Conservation (phyloP, 2,888 invertebrate species). For the Diarsia dahlii region DNA sequence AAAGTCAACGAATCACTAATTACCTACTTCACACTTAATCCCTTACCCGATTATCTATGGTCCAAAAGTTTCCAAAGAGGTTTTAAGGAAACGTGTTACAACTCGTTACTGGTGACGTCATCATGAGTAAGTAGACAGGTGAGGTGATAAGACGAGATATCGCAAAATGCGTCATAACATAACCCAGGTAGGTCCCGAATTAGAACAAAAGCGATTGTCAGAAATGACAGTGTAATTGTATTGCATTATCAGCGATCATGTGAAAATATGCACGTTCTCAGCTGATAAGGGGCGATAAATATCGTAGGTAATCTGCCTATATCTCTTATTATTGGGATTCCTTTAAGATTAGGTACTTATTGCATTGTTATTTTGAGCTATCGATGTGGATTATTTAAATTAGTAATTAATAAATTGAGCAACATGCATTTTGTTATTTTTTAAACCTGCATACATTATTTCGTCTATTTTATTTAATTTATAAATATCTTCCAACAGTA, state of each 20-base stretch:
- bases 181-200: conserved; percentile 73
- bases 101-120: conserved; percentile 77
- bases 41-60: conserved; percentile 18
- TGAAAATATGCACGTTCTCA: conserved; percentile 57
- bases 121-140: conserved; percentile 77
- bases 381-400: conserved; percentile 13
- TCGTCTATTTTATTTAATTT: not conserved
- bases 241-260: conserved; percentile 56
- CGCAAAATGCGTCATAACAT: conserved; percentile 72
- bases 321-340: conserved; percentile 23
- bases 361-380: conserved; percentile 23
- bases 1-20: conserved; percentile 31
- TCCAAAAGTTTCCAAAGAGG: conserved; percentile 35
- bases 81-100: conserved; percentile 34
- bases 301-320: conserved; percentile 13
- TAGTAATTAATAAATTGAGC: conserved; percentile 21
- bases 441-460: not conserved
- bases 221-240: conserved; percentile 51
- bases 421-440: not conserved
- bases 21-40: conserved; percentile 40
- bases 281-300: conserved; percentile 55
- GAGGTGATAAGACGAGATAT: conserved; percentile 79
- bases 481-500: not conserved
- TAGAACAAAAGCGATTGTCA: conserved; percentile 71
- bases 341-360: conserved; percentile 25